These are phyloP conservation scores for Hydropotes inermis DNA, from an alignment of 2,113 vertebrate species.

Conservation along the genomic window DNA sequence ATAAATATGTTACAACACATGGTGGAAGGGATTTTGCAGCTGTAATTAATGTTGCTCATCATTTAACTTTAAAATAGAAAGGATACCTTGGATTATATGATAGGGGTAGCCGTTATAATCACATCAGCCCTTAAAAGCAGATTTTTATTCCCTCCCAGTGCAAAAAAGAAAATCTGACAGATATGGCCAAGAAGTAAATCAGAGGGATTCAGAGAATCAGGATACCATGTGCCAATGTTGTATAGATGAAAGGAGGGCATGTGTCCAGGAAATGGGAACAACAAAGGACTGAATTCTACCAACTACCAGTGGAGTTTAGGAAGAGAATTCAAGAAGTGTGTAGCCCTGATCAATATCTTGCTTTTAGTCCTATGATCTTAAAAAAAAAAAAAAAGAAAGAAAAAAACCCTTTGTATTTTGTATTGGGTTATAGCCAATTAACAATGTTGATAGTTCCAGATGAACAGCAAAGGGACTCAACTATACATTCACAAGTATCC, in stretches of 20 bases:
- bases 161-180: not conserved
- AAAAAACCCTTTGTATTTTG: not conserved
- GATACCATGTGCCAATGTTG: rapidly evolving
- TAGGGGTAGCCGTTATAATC: not conserved
- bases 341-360: not conserved
- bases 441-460: not conserved
- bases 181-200: not conserved
- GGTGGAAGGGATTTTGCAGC: not conserved
- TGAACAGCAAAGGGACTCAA: not conserved
- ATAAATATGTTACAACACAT: not conserved
- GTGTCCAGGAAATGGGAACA: not conserved
- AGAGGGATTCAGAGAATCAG: not conserved
- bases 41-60: not conserved
- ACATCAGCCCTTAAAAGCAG: not conserved
- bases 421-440: not conserved
- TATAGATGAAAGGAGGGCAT: not conserved
- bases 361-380: not conserved
- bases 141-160: not conserved
- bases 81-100: not conserved
- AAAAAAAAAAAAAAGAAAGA: not conserved
- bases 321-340: not conserved
- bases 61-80: not conserved
- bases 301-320: not conserved
- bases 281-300: not conserved
- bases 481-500: not conserved